Evolutionary conservation across 2,113 vertebrate genomes (phyloP), one percentile per base, ranked within the genome.

Genomic region (Okapia johnstoni): DNA sequence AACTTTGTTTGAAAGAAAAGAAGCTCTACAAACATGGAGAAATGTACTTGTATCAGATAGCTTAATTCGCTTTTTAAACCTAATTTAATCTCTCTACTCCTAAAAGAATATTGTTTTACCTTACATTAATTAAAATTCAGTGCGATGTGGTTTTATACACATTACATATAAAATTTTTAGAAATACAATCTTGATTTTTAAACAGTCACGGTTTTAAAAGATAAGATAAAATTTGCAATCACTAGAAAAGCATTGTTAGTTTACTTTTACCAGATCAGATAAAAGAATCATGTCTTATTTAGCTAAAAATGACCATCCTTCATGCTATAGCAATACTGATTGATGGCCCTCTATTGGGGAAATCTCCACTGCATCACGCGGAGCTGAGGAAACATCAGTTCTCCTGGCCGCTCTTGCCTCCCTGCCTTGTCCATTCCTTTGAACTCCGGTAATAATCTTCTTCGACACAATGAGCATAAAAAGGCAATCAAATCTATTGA

Each of bases 1-100:
- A 93, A 36, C 93, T 97, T 94, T 57, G 43, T 95, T 93, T 92
- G 25, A 85, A 93, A 96, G 83, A 58, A 90, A 94, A 94, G 26
- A 58, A 23, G n/a, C 43, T 92, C 77, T 94, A 79, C 76, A 77
- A 77, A 93, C 23, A n/a, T 36, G 23, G 58, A 52, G n/a, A 90
- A 85, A 94, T 66, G 11, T 43, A 48, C 91, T 97, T 90, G 52
- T 48, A 57, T 61, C 88, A 86, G 48, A 40, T 87, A 88, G 81
- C 30, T 85, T 77, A 89, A 63, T 52, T 95, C 30, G 15, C 26
- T 55, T 80, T 96, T 90, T 50, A 95, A 94, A 88, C 7, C 6
- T 83, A 43, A 94, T 91, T 88, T 93, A 95, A 84, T 92, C 84
- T 96, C 77, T 94, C 28, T 4, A 40, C 28, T 92, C 33, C 25